A percentile compares a stretch with the other conserved stretches of the same genome.
phyloP scores from a whole-genome alignment of 64 coral and sea anemone genomes.

The Montipora sp. region DNA sequence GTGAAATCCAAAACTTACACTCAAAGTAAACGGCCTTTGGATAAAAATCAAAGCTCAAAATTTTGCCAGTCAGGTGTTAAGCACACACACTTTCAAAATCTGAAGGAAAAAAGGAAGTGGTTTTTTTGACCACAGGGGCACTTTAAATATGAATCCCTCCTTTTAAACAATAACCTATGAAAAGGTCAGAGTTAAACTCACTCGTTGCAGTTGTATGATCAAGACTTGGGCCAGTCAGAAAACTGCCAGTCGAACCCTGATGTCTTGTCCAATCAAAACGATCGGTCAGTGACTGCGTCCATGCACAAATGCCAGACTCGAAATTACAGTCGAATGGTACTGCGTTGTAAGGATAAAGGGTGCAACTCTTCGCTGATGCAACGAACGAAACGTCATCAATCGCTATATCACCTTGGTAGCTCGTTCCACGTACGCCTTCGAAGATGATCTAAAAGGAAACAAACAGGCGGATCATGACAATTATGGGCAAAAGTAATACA shows the following conservation, averaged over 20 bases:
- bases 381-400: slow-evolving; percentile 88
- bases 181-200: not conserved
- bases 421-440: slow-evolving; percentile 74
- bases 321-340: slow-evolving; percentile 94
- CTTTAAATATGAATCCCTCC: too few species aligned
- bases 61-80: too few species aligned
- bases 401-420: slow-evolving; percentile 88
- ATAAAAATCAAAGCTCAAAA: too few species aligned
- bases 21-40: too few species aligned
- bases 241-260: slow-evolving; percentile 75
- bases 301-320: slow-evolving; percentile 72
- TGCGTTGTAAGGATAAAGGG: slow-evolving; percentile 41
- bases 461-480: not conserved
- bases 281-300: slow-evolving; percentile 68
- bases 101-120: too few species aligned
- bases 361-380: slow-evolving; percentile 48
- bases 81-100: too few species aligned
- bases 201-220: slow-evolving; percentile 88
- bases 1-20: too few species aligned
- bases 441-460: slow-evolving; percentile 73
- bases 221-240: slow-evolving; percentile 78
- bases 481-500: too few species aligned
- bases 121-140: too few species aligned
- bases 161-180: not conserved
- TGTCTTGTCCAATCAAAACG: slow-evolving; percentile 91